Percentiles rank a stretch among this genome's conserved stretches.
Evolutionary conservation across 2,797 vertebrate genomes (phyloP).

Genomic region (Huso huso): DNA sequence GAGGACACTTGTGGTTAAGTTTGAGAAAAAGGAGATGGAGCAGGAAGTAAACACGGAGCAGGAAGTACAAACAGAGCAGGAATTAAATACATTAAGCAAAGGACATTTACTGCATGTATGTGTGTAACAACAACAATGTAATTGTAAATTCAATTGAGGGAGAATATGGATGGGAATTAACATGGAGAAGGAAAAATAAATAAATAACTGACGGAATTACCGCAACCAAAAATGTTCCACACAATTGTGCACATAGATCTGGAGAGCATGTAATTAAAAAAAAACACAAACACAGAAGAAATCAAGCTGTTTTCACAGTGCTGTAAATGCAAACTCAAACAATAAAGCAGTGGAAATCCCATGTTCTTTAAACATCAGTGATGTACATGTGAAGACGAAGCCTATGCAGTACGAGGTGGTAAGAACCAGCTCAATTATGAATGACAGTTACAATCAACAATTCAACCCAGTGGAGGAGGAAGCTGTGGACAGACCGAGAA

Average conservation of each 20-base stretch:
- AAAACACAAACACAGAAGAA: conserved; percentile 34
- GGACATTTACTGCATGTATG: neutral
- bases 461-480: too few species aligned
- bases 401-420: too few species aligned
- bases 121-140: neutral
- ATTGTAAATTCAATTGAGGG: neutral
- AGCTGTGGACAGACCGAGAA: too few species aligned
- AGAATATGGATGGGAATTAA: neutral
- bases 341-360: neutral
- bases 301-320: conserved; percentile 4
- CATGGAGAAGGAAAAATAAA: conserved; percentile 10
- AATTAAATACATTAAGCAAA: conserved; percentile 20
- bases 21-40: too few species aligned
- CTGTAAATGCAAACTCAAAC: conserved; percentile 24
- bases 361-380: too few species aligned
- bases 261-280: conserved; percentile 32
- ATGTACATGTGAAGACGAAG: too few species aligned
- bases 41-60: neutral
- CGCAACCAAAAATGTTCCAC: conserved; percentile 47
- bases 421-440: too few species aligned
- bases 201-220: conserved; percentile 36
- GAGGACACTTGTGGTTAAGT: too few species aligned
- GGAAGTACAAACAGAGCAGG: conserved; percentile 7
- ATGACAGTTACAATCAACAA: too few species aligned
- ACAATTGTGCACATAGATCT: conserved; percentile 49